Percentiles rank a stretch among this genome's conserved stretches.
phyloP scores from a whole-genome alignment of 1,140 invertebrate genomes.

The Zelostemma sp. region DNA sequence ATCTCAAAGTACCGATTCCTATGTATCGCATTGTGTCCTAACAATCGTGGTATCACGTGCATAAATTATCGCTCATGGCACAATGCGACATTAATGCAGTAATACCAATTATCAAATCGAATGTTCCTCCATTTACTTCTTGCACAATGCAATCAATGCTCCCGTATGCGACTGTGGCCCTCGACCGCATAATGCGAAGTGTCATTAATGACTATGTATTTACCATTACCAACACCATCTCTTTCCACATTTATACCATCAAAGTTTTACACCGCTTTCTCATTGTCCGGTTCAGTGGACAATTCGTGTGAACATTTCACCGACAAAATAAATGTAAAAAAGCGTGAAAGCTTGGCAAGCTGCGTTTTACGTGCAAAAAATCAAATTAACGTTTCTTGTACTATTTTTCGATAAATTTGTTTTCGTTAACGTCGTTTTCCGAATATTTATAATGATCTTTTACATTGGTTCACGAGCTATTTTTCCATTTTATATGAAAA shows the following conservation, averaged over 20 bases:
- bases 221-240: conserved; percentile 9
- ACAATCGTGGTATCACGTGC: conserved; percentile 40
- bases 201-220: conserved; percentile 28
- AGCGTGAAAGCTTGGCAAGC: background rate
- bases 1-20: conserved; percentile 33
- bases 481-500: too few species aligned
- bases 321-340: background rate
- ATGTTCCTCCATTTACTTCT: conserved; percentile 44
- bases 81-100: conserved; percentile 46
- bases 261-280: background rate
- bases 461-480: too few species aligned
- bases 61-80: conserved; percentile 41
- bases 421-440: too few species aligned
- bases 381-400: too few species aligned
- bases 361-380: too few species aligned
- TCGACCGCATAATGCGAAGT: conserved; percentile 31
- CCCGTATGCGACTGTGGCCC: conserved; percentile 30
- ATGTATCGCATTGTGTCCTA: conserved; percentile 27
- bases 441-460: too few species aligned
- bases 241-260: background rate
- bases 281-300: background rate
- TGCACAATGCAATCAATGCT: conserved; percentile 36
- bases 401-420: too few species aligned
- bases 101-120: conserved; percentile 46
- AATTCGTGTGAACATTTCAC: background rate